A percentile compares a stretch with the other conserved stretches of the same genome.
Evolutionary conservation across 2,797 vertebrate species (phyloP).

Genomic region (Micrastur ruficollis): DNA sequence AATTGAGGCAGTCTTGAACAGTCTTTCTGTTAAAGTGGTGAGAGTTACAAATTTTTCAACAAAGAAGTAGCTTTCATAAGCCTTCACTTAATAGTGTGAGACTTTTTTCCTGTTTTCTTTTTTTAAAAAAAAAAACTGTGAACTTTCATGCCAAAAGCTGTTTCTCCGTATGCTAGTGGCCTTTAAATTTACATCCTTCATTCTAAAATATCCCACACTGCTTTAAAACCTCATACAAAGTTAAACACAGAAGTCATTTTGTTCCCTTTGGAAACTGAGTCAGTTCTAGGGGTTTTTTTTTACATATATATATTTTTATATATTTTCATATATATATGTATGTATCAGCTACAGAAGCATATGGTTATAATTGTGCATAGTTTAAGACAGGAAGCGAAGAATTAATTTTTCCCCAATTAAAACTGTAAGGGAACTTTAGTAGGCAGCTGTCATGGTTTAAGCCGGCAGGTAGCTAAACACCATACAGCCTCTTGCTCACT

Average conservation of each 20-base stretch:
- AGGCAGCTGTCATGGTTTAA: not conserved
- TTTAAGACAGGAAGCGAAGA: conserved; percentile 9
- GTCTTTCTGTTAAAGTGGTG: not conserved
- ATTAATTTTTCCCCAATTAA: conserved; percentile 39
- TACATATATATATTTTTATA: not conserved
- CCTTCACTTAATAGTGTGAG: conserved; percentile 2
- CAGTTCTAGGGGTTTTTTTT: not conserved
- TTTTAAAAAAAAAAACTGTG: not conserved
- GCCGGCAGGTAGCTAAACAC: too few relatives aligned
- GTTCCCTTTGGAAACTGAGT: conserved; percentile 18
- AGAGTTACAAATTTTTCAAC: not conserved
- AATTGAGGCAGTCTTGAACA: not conserved
- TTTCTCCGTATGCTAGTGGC: not conserved
- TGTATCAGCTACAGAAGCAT: not conserved
- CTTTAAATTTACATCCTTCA: conserved; percentile 33
- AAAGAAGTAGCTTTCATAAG: conserved; percentile 7
- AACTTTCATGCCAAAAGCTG: conserved; percentile 3
- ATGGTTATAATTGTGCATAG: conserved; percentile 6
- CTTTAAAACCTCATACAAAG: conserved; percentile 15
- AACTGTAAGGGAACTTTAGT: not conserved
- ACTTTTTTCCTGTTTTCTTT: not conserved
- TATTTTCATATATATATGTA: not conserved
- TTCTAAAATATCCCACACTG: not conserved
- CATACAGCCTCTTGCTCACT: too few relatives aligned
- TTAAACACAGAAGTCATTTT: conserved; percentile 30